phyloP scores from a whole-genome alignment of 2,113 vertebrate genomes.

The Prunella himalayana region DNA sequence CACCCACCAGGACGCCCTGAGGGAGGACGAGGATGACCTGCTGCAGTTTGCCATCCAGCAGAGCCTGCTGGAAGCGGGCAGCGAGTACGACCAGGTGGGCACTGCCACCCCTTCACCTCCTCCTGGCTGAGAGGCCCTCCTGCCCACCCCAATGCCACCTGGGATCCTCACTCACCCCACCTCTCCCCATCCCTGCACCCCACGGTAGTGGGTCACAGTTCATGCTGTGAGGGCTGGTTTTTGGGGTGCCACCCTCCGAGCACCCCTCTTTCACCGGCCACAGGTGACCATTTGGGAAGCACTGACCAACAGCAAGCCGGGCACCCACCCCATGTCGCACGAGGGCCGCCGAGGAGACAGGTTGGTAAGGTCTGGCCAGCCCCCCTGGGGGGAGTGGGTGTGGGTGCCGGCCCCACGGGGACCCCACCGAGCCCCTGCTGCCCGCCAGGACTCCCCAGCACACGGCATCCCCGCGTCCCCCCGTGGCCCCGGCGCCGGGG shows the following conservation, averaged over 20 bases:
- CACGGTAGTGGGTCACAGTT: rapidly evolving
- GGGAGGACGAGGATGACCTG: slow-evolving; percentile 91
- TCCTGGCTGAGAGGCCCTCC: rapidly evolving
- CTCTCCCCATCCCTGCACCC: neutral
- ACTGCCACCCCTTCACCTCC: neutral
- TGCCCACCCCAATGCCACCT: neutral
- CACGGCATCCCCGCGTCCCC: slow-evolving; percentile 64
- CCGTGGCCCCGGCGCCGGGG: slow-evolving; percentile 53
- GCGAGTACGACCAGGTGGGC: slow-evolving; percentile 92
- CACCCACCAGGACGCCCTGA: slow-evolving; percentile 84
- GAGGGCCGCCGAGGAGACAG: slow-evolving; percentile 86
- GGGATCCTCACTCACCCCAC: neutral
- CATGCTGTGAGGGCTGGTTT: neutral
- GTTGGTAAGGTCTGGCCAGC: slow-evolving; percentile 67
- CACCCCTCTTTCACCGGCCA: rapidly evolving
- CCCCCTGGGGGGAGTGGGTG: neutral
- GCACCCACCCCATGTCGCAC: slow-evolving; percentile 82
- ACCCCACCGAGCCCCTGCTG: neutral
- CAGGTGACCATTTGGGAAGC: slow-evolving; percentile 99
- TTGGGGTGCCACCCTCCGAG: neutral
- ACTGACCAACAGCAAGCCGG: slow-evolving; percentile 95
- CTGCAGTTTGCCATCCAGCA: slow-evolving; percentile 97
- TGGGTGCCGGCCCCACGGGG: rapidly evolving
- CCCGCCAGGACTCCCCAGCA: slow-evolving; percentile 82
- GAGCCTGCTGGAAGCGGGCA: slow-evolving; percentile 93